Evolutionary conservation across 2,888 invertebrate genomes (phyloP), one percentile per base, ranked within the genome.

Genomic region (Carterocephalus palaemon): DNA sequence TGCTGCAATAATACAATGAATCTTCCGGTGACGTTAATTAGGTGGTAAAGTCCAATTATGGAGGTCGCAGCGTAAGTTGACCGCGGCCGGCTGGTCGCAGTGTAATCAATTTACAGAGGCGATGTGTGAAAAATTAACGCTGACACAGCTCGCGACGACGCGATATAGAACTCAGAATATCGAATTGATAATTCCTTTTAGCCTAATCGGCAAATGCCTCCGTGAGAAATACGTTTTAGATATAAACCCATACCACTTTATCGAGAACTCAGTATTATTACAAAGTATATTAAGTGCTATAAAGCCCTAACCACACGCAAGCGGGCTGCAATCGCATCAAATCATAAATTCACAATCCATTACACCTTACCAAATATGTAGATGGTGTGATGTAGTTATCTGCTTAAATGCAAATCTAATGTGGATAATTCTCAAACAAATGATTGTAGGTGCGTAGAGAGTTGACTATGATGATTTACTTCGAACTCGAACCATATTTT

Each of bases 61-160:
- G 17, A 39, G 28, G 43, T 47, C 31, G 22, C 36, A 43, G 33
- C 29, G 39, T 12, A 29, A 26, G 43, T 29, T 40, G 46, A 42
- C 47, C 45, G 37, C 46, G 36, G 39, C 42, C 38, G 43, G 39
- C 29, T 46, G 37, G 38, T 41, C 46, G 47, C 36, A 32, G 34
- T 28, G 59, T 59, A 67, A 76, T 75, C 71, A 74, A 74, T 77
- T 79, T 72, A 1, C 57, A 56, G 57, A 61, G 50, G 59, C 70
- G 62, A 69, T 71, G 64, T 68, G 65, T 73, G 72, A 74, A 73
- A 74, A 75, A 76, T 74, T 68, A 64, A 64, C 51, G 67, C 61
- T 49, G 59, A 49, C 58, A 53, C 47, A 42, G 59, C 57, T 64
- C 67, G 60, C 58, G 61, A 12, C 54, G 60, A 53, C 59, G 55